phyloP scores from a whole-genome alignment of 2,888 invertebrate species.

The Aplocera efformata region DNA sequence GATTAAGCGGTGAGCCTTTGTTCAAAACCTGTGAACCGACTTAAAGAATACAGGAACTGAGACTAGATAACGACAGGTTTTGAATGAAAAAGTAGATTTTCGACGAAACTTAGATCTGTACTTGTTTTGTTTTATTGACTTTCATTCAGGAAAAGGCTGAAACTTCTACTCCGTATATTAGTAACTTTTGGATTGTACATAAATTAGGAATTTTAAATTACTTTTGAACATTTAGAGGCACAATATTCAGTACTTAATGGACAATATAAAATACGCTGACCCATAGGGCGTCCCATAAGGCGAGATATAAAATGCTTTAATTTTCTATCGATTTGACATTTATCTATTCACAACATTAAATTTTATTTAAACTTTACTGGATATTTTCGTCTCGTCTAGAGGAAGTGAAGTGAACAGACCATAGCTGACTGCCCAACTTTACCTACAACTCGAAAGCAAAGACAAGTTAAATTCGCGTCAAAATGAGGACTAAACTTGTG shows the following conservation, averaged over 20 bases:
- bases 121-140: constrained; percentile 43
- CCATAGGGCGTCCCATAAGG: constrained; percentile 24
- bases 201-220: constrained; percentile 46
- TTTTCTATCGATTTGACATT: too few species aligned
- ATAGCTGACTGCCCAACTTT: constrained; percentile 54
- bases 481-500: constrained; percentile 51
- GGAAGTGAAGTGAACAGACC: constrained; percentile 8
- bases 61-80: constrained; percentile 72
- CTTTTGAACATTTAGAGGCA: constrained; percentile 43
- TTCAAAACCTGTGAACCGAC: constrained; percentile 77
- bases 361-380: too few species aligned
- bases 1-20: constrained; percentile 71
- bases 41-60: constrained; percentile 70
- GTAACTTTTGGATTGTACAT: constrained; percentile 59
- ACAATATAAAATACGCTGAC: constrained; percentile 37
- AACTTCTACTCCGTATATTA: constrained; percentile 50
- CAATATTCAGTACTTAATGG: constrained; percentile 34
- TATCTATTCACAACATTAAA: too few species aligned
- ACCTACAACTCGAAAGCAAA: constrained; percentile 31
- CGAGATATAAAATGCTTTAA: constrained; percentile 20
- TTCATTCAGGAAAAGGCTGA: constrained; percentile 58
- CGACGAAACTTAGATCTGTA: constrained; percentile 61
- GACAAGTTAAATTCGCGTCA: constrained; percentile 38
- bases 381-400: constrained; percentile 10
- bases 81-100: constrained; percentile 75